Conservation (phyloP, 2,797 vertebrate species). For the Malacoraja senta region DNA sequence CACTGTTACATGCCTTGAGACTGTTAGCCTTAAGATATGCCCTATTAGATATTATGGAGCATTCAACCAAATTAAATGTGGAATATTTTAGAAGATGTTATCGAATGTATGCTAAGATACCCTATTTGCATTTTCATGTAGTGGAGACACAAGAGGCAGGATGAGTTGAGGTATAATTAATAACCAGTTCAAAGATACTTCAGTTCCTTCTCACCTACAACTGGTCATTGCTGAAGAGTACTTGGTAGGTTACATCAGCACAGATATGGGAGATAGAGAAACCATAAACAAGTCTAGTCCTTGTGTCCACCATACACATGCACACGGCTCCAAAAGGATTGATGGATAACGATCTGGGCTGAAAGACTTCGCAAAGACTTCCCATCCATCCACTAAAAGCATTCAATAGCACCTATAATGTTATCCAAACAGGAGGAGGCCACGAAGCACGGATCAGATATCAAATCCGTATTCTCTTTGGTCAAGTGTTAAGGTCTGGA, state of each 20-base stretch:
- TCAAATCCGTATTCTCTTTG: background rate
- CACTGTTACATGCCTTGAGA: background rate
- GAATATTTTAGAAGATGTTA: constrained; percentile 1
- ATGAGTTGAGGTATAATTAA: background rate
- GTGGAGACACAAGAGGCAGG: background rate
- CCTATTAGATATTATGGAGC: background rate
- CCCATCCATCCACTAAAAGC: background rate
- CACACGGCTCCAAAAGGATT: background rate
- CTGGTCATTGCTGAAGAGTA: background rate
- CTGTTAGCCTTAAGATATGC: background rate
- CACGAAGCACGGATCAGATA: background rate
- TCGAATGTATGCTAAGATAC: background rate
- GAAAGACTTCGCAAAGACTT: background rate
- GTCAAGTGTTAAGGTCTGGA: background rate
- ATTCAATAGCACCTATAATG: background rate
- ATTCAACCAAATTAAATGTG: background rate
- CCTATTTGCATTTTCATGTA: background rate
- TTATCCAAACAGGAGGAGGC: background rate
- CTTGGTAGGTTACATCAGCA: background rate
- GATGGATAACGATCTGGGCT: background rate
- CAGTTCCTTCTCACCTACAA: background rate
- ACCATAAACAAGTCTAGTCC: background rate
- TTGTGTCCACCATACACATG: background rate
- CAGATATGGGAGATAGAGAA: background rate
- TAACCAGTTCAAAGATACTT: background rate